Evolutionary conservation across 2,888 invertebrate genomes (phyloP), one percentile per base, ranked within the genome.

Genomic region (Druceiella hillmani): DNA sequence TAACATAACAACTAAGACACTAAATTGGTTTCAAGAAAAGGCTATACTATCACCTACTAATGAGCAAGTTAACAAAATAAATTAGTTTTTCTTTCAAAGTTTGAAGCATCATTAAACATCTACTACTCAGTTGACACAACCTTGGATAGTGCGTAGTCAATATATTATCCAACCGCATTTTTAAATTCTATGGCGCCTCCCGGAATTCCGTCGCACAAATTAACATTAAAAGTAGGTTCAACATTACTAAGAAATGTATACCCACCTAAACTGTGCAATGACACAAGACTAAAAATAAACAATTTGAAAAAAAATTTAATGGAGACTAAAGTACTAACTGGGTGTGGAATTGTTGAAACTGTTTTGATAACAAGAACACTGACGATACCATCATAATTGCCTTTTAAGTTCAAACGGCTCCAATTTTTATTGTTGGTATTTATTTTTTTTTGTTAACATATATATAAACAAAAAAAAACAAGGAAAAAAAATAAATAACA

Each of bases 331-430:
- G 44, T 45, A 36, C 16, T 44, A n/a, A n/a, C n/a, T n/a, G n/a
- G n/a, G n/a, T n/a, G n/a, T n/a, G n/a, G n/a, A n/a, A n/a, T n/a
- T n/a, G n/a, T n/a, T n/a, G n/a, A n/a, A 17, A 46, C 41, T 15
- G 45, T 47, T n/a, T 41, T 41, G 11, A 47, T 46, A 22, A 41
- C 40, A n/a, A 20, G 42, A 12, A 48, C 47, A 9, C 43, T 47
- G 17, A 31, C 43, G 15, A 49, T 49, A 30, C 41, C 43, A n/a
- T 33, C 29, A 26, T 36, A 49, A 29, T 45, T 49, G 14, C 47
- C 47, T 9, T 42, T 48, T 9, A 10, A n/a, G n/a, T n/a, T n/a
- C n/a, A n/a, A n/a, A n/a, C 30, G 13, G 30, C 13, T 30, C 30
- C 30, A 30, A 30, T 30, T 30, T 30, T 16, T 16, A 30, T n/a